These are phyloP conservation scores for Acleris sparsana DNA, from an alignment of 2,888 invertebrate genomes.

Conservation along the genomic window DNA sequence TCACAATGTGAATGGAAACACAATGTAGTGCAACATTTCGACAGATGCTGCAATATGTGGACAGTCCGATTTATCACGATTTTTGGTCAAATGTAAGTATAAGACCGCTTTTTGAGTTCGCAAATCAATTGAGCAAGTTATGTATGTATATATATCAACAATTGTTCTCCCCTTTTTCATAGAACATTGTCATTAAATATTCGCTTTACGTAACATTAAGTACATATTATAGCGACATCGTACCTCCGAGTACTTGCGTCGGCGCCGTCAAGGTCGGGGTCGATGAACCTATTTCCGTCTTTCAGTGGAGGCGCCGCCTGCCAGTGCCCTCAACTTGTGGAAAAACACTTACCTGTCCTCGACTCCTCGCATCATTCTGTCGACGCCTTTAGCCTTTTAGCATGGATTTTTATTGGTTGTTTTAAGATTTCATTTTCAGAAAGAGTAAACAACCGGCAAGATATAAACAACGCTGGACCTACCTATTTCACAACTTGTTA, in stretches of 20 bases:
- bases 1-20: conserved; percentile 55
- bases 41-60: conserved; percentile 26
- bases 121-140: too few species aligned
- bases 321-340: conserved; percentile 33
- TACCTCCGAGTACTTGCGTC: conserved; percentile 47
- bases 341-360: conserved; percentile 34
- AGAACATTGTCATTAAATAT: conserved; percentile 10
- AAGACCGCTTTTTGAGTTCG: too few species aligned
- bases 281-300: conserved; percentile 75
- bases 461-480: conserved; percentile 11
- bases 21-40: conserved; percentile 29
- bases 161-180: not conserved
- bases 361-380: conserved; percentile 21
- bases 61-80: not conserved
- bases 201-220: conserved; percentile 25
- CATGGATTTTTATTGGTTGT: conserved; percentile 13
- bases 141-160: too few species aligned
- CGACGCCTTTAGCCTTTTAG: conserved; percentile 9
- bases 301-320: conserved; percentile 47
- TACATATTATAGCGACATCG: conserved; percentile 45
- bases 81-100: not conserved
- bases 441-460: conserved; percentile 18
- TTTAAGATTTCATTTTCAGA: conserved; percentile 21
- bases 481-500: not conserved
- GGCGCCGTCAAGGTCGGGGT: conserved; percentile 76